Base-by-base conservation (phyloP, 2,113 vertebrate genomes). In the Melanotaenia duboulayi region DNA sequence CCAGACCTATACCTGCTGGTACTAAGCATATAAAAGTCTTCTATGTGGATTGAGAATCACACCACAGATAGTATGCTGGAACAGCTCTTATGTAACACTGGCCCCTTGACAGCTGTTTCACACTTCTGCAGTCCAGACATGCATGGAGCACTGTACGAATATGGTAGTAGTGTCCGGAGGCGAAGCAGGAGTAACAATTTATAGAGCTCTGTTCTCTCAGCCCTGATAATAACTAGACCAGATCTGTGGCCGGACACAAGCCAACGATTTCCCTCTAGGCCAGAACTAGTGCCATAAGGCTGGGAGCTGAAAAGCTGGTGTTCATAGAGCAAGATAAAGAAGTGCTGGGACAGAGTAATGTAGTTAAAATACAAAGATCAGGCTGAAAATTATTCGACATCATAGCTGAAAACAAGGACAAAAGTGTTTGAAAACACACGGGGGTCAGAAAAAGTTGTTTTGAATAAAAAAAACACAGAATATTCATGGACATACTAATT, bases 141-240 rank as follows among this genome's bases (percentile, higher is more conserved):
- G 44, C 61, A 32, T 23, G 40, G 40, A 51, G 64, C 52, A 74
- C 65, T 58, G 56, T 7, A 72, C 56, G 69, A 48, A 48, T 67
- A 65, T 20, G 65, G 51, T 82, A 58, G 49, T 61, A 57, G 50
- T n/a, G 35, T 82, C 75, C 82, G 49, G 55, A 74, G 68, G 59
- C 2, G 3, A 81, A 37, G 52, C 23, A 20, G 39, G 49, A 64
- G 60, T 58, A 50, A 66, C 72, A 60, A 84, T 83, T 85, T 88
- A 73, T 61, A 48, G 32, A 11, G 2, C 25, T 73, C 64, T 50
- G 71, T 57, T 61, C 60, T 63, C 65, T 57, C 55, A 37, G 49
- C 69, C 20, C 17, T 46, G 59, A 78, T 86, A 84, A 90, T 87
- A 67, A 69, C 82, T 52, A 25, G 22, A 87, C 54, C 87, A 88